These are phyloP conservation scores for Pelecanoides urinatrix DNA, from an alignment of 2,113 vertebrate species.

Conservation along the genomic window DNA sequence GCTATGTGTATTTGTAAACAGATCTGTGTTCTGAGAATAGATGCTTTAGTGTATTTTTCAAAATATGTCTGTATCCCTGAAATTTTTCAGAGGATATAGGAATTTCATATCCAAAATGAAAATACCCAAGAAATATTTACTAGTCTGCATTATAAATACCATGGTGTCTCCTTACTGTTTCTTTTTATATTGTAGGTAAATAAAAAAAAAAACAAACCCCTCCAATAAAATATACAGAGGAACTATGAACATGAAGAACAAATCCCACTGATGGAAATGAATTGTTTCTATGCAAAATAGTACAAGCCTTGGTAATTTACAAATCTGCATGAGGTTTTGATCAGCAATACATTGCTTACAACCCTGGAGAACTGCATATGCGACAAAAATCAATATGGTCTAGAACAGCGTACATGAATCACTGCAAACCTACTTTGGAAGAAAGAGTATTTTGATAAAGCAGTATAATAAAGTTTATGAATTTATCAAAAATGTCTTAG, in stretches of 20 bases:
- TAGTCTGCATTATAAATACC: background rate
- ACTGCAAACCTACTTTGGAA: background rate
- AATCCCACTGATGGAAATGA: background rate
- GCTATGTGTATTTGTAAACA: background rate
- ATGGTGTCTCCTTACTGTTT: background rate
- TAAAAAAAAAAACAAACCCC: fast-evolving
- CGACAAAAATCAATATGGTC: background rate
- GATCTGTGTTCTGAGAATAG: background rate
- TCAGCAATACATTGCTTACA: background rate
- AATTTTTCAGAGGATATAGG: background rate
- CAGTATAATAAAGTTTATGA: background rate
- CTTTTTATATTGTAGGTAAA: background rate
- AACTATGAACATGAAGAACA: background rate
- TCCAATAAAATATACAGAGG: background rate
- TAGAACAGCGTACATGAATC: background rate
- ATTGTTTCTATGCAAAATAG: background rate
- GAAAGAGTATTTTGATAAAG: background rate
- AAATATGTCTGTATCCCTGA: background rate
- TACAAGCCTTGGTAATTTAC: background rate
- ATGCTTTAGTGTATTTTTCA: background rate
- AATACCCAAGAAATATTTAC: background rate
- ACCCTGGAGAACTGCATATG: background rate
- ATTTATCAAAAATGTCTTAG: background rate
- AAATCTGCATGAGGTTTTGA: background rate
- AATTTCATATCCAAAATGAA: background rate